Evolutionary conservation across 2,797 vertebrate genomes (phyloP).

Genomic region (Parauchenoglanis ngamensis): DNA sequence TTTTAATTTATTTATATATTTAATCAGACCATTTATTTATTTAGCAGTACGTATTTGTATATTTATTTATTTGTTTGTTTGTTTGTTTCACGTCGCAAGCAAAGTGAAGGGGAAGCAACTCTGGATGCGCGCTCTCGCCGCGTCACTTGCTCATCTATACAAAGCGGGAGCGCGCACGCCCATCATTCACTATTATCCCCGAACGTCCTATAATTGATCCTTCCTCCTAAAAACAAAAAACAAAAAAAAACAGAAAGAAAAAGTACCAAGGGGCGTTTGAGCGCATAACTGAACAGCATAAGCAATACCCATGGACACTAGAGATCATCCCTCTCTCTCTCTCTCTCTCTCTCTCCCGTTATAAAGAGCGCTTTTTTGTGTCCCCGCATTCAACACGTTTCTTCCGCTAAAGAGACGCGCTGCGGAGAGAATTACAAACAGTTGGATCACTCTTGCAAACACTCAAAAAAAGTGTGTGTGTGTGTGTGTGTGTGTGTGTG

Average conservation of each 20-base stretch:
- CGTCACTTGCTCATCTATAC: slow-evolving; percentile 55
- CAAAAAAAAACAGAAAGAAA: slow-evolving; percentile 40
- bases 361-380: slow-evolving; percentile 51
- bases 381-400: slow-evolving; percentile 75
- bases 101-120: neutral
- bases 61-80: slow-evolving; percentile 6
- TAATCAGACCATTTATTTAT: neutral
- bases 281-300: slow-evolving; percentile 78
- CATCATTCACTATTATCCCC: slow-evolving; percentile 80
- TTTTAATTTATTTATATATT: neutral
- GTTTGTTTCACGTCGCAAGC: neutral
- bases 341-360: slow-evolving; percentile 48
- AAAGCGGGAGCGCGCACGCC: slow-evolving; percentile 59
- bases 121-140: slow-evolving; percentile 34
- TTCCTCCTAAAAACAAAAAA: slow-evolving; percentile 72
- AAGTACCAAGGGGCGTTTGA: slow-evolving; percentile 67
- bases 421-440: slow-evolving; percentile 72
- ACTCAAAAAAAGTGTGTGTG: slow-evolving; percentile 51
- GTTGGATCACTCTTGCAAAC: slow-evolving; percentile 70
- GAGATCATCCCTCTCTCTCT: slow-evolving; percentile 52
- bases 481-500: too few species aligned
- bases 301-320: slow-evolving; percentile 67
- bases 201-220: slow-evolving; percentile 83
- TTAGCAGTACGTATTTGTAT: neutral
- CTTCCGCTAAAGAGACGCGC: slow-evolving; percentile 64